Percentiles rank a stretch among this genome's conserved stretches.
Conservation (phyloP, 2,113 vertebrate genomes). For the Damaliscus lunatus region DNA sequence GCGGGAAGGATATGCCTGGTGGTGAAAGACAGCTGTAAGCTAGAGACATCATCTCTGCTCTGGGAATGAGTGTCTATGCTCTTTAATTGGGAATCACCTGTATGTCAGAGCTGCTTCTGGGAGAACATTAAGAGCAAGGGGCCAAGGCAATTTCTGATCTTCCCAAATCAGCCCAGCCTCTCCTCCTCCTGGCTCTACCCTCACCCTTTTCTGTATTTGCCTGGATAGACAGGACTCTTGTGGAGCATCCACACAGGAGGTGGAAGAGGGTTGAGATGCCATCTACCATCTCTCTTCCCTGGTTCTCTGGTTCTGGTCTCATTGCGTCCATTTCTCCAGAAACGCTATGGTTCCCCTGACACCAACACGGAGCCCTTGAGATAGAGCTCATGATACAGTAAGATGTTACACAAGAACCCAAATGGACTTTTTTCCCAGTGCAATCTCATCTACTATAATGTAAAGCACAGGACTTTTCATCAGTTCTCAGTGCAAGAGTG, state of each 20-base stretch:
- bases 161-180: accelerated
- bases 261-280: neutral
- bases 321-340: neutral
- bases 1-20: accelerated
- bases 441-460: accelerated
- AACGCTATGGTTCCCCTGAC: neutral
- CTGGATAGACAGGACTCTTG: neutral
- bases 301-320: neutral
- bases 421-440: too few relatives aligned
- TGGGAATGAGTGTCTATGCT: accelerated
- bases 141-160: too few relatives aligned
- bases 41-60: accelerated
- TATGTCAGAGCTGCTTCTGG: too few relatives aligned
- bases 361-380: accelerated
- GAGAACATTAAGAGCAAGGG: too few relatives aligned
- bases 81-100: too few relatives aligned
- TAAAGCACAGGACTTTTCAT: neutral
- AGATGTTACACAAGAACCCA: too few relatives aligned
- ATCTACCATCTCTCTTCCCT: neutral
- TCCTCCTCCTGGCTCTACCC: neutral
- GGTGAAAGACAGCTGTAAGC: neutral
- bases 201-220: neutral
- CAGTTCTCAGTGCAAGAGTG: accelerated
- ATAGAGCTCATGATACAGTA: neutral
- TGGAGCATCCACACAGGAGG: neutral